A percentile compares a stretch with the other conserved stretches of the same genome.
Evolutionary conservation across 1,140 invertebrate genomes (phyloP).

Genomic region (Scaptomyza hsui): DNA sequence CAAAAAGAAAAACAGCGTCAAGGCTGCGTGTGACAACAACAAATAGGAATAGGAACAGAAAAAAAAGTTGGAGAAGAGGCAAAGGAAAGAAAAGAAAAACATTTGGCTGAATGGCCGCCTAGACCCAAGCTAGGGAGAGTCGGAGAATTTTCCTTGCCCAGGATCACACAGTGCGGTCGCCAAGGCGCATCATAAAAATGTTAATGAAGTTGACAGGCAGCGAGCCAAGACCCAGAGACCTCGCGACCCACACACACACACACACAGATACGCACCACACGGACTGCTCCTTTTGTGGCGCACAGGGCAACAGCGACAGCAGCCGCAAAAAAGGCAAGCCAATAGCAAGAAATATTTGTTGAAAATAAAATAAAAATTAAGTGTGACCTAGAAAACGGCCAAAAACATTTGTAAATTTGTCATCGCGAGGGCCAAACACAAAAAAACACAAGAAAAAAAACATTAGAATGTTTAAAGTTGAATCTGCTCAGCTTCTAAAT

Average conservation of each 20-base stretch:
- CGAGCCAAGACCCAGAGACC: slow-evolving; percentile 42
- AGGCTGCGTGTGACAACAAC: slow-evolving; percentile 67
- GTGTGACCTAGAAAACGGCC: slow-evolving; percentile 61
- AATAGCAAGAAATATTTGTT: slow-evolving; percentile 64
- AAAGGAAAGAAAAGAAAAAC: neutral
- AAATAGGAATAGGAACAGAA: slow-evolving; percentile 41
- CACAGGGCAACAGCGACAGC: slow-evolving; percentile 20
- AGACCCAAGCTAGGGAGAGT: slow-evolving; percentile 2
- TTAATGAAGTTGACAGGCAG: slow-evolving; percentile 73
- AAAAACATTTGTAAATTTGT: slow-evolving; percentile 54
- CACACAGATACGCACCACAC: neutral
- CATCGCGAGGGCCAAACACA: slow-evolving; percentile 37
- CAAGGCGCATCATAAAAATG: slow-evolving; percentile 81
- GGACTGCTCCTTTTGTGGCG: slow-evolving; percentile 43
- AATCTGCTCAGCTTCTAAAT: neutral
- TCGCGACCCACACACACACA: slow-evolving; percentile 25
- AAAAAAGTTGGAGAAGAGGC: neutral
- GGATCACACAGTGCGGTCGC: slow-evolving; percentile 73
- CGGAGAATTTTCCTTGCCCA: slow-evolving; percentile 30
- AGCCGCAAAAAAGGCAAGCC: slow-evolving; percentile 32
- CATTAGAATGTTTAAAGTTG: neutral
- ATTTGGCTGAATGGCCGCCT: slow-evolving; percentile 37
- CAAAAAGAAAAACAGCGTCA: slow-evolving; percentile 55
- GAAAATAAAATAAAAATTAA: slow-evolving; percentile 79
- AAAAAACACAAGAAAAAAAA: slow-evolving; percentile 13